phyloP scores from a whole-genome alignment of 2,113 vertebrate genomes.

The Spheniscus mendiculus region DNA sequence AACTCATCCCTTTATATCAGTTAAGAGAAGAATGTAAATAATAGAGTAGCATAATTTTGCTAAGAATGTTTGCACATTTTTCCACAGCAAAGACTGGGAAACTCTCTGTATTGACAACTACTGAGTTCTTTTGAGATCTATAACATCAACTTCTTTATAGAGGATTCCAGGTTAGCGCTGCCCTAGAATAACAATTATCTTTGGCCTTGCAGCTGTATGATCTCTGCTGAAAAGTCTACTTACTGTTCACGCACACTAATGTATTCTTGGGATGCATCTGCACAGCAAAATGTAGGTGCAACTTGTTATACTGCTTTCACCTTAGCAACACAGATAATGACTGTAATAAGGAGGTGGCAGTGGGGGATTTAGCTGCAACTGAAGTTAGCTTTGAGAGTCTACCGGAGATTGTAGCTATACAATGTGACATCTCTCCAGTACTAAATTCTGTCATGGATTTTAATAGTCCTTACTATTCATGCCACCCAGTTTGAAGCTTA shows the following conservation, averaged over 20 bases:
- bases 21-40: background rate
- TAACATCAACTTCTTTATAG: background rate
- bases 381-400: background rate
- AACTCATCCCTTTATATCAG: background rate
- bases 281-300: background rate
- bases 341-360: background rate
- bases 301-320: background rate
- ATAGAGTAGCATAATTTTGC: background rate
- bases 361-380: background rate
- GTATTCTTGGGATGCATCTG: background rate
- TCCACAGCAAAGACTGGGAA: background rate
- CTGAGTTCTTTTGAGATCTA: background rate
- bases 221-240: background rate
- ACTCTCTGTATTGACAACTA: background rate
- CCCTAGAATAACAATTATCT: background rate
- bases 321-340: background rate
- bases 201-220: background rate
- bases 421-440: background rate
- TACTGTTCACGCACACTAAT: accelerated
- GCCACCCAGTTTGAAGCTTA: background rate
- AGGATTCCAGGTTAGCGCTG: background rate
- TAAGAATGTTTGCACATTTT: background rate
- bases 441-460: background rate
- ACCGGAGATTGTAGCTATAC: background rate
- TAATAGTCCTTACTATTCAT: background rate